Conservation (phyloP, 2,888 invertebrate species). For the Tyria jacobaeae region DNA sequence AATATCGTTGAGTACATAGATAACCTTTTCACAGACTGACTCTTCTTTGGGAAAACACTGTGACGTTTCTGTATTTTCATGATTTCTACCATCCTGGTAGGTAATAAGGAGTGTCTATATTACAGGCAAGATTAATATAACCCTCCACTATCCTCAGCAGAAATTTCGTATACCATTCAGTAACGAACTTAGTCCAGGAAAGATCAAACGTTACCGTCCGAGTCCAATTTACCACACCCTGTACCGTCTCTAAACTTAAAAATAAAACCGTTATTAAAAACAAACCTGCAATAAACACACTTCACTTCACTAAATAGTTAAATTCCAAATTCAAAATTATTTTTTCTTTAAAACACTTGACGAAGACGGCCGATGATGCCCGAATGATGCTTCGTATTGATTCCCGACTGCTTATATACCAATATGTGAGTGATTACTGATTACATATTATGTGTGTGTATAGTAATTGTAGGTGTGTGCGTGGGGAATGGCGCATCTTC, state of each 20-base stretch:
- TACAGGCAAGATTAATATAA: background rate
- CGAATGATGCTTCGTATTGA: conserved; percentile 47
- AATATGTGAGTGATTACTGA: conserved; percentile 45
- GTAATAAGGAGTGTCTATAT: background rate
- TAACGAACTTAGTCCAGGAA: too few species aligned
- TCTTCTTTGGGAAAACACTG: background rate
- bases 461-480: conserved; percentile 29
- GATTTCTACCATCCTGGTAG: background rate
- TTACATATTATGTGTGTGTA: conserved; percentile 34
- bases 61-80: background rate
- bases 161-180: too few species aligned
- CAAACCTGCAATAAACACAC: conserved; percentile 27
- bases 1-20: too few species aligned
- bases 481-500: conserved; percentile 51
- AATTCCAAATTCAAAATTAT: conserved; percentile 18
- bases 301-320: conserved; percentile 15
- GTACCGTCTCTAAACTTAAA: background rate
- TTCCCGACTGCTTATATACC: conserved; percentile 47
- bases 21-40: background rate
- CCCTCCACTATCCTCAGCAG: background rate
- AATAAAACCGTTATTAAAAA: background rate
- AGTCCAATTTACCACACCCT: background rate
- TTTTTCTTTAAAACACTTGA: conserved; percentile 35
- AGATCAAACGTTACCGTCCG: too few species aligned
- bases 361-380: conserved; percentile 39